Evolutionary conservation across 2,797 vertebrate species (phyloP).

Genomic region (Sylvilagus floridanus): DNA sequence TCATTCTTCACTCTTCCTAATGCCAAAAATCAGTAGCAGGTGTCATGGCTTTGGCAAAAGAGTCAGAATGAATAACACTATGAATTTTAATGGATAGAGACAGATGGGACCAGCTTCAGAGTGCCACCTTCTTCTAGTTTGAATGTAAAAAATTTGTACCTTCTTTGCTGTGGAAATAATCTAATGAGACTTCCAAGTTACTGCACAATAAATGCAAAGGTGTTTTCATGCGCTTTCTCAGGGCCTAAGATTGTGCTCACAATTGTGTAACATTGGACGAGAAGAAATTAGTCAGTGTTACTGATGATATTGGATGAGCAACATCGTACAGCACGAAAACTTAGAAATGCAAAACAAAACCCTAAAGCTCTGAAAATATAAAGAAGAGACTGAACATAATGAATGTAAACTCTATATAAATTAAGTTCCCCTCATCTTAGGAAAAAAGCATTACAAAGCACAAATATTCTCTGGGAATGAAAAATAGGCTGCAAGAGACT

Average conservation of each 20-base stretch:
- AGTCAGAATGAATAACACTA: constrained; percentile 5
- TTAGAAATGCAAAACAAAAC: constrained; percentile 52
- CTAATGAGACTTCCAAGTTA: constrained; percentile 28
- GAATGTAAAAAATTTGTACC: constrained; percentile 35
- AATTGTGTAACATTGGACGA: background rate
- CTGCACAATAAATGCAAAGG: constrained; percentile 50
- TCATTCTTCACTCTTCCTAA: background rate
- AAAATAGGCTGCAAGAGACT: constrained; percentile 44
- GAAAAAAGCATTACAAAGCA: constrained; percentile 72
- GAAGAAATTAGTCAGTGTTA: background rate
- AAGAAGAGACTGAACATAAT: constrained; percentile 49
- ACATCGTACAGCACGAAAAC: constrained; percentile 36
- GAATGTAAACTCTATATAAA: constrained; percentile 59
- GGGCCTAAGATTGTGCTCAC: background rate
- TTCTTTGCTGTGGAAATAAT: constrained; percentile 32
- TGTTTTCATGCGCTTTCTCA: constrained; percentile 38
- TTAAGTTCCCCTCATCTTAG: constrained; percentile 30
- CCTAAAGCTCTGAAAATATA: constrained; percentile 44
- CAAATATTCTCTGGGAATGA: constrained; percentile 59
- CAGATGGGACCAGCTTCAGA: background rate
- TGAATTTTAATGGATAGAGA: background rate
- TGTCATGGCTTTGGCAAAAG: background rate
- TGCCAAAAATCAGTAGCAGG: constrained; percentile 28
- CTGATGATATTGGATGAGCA: background rate
- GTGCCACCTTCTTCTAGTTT: background rate